Evolutionary conservation across 2,888 invertebrate species (phyloP), one percentile per base, ranked within the genome.

Genomic region (Macaria liturata): DNA sequence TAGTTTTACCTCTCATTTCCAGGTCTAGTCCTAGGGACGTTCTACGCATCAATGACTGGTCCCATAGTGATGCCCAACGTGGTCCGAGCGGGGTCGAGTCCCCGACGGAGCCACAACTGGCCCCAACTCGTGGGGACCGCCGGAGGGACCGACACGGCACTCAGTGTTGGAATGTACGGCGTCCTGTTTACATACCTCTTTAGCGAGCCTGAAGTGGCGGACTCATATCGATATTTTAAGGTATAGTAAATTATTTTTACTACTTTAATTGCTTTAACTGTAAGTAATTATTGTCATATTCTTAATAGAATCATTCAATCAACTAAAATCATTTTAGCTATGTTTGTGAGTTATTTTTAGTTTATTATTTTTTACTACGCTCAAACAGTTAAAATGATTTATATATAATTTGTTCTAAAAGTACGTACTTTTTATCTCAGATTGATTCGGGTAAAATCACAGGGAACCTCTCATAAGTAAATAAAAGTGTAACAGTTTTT

Each of bases 121-220:
- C 75, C 84, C 2, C 88, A 88, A 63, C 70, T 91, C 32, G 76
- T 90, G 4, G 82, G 83, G 65, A 89, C 88, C 0, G 81, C 90
- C 0, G 86, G 88, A 0, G 90, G 90, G 6, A 70, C 77, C 2
- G 91, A 91, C 67, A 88, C 89, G 0, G 83, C 86, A 0, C 83
- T 91, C 43, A 90, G 90, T 64, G 90, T 91, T 9, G 90, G 88
- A 9, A 76, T 86, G n/a, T 90, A 80, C 59, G 91, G 91, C 4
- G 70, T 88, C 37, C 71, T 89, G 20, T 79, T 74, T 65, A 85
- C 80, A 65, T 86, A 78, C 49, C 80, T 88, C 60, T 86, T 87
- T 66, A 70, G 76, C 54, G 77, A 84, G 0, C 40, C 54, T 4
- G 37, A 7, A 9, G 75, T 76, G 0, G 68, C 75, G 52, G 81